Evolutionary conservation across 2,888 invertebrate species (phyloP).

Genomic region (Hydroisotoma schaefferi): DNA sequence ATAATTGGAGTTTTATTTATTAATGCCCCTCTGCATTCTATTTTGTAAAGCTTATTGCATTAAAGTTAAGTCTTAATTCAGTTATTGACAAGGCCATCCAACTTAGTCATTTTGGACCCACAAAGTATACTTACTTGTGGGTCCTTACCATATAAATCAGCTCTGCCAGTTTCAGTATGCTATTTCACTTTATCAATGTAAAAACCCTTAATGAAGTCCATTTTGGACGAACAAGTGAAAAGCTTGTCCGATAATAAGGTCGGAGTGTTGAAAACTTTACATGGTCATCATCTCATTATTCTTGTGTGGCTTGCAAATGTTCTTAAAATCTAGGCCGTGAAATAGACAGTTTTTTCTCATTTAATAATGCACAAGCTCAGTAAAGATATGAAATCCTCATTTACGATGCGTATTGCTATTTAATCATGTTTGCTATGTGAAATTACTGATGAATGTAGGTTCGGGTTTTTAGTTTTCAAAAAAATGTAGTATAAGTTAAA

Average conservation of each 20-base stretch:
- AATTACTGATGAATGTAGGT: no score
- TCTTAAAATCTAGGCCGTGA: no score
- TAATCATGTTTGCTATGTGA: no score
- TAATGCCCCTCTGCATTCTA: not conserved
- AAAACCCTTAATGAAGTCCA: slow-evolving; percentile 16
- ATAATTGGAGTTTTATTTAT: slow-evolving; percentile 1
- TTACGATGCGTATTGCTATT: no score
- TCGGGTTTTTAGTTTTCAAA: no score
- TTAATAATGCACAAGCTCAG: no score
- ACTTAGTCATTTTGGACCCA: not conserved
- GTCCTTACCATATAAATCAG: no score
- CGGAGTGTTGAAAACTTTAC: not conserved
- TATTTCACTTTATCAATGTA: not conserved
- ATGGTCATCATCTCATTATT: no score
- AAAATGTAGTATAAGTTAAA: no score
- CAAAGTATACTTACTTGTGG: not conserved
- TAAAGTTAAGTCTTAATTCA: slow-evolving; percentile 13
- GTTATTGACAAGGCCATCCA: slow-evolving; percentile 12
- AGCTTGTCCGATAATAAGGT: not conserved
- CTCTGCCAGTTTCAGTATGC: not conserved
- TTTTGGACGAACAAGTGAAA: not conserved
- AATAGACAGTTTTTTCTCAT: no score
- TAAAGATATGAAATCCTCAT: no score
- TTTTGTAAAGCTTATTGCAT: slow-evolving; percentile 5
- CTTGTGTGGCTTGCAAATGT: no score